Evolutionary conservation across 2,888 invertebrate genomes (phyloP).

Genomic region (Brenthis ino): DNA sequence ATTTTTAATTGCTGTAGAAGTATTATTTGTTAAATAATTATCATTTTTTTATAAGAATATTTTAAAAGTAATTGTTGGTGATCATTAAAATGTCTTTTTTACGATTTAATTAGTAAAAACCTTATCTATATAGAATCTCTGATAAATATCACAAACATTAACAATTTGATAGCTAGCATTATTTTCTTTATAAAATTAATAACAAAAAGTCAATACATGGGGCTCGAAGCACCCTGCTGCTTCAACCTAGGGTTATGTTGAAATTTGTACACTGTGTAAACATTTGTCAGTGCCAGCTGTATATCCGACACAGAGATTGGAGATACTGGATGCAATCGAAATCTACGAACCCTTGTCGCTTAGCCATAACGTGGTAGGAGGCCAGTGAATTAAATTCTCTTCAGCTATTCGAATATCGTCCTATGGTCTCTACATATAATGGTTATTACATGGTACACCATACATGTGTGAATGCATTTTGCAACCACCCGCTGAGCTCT

Average conservation of each 20-base stretch:
- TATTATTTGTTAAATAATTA: too few relatives aligned
- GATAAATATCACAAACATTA: too few relatives aligned
- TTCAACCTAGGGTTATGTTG: slow-evolving; percentile 56
- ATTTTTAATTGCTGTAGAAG: too few relatives aligned
- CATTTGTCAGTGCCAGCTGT: slow-evolving; percentile 73
- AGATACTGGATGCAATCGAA: slow-evolving; percentile 78
- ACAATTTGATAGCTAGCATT: slow-evolving; percentile 17
- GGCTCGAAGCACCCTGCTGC: slow-evolving; percentile 44
- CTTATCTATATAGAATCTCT: too few relatives aligned
- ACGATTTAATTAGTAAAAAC: too few relatives aligned
- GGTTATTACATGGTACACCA: slow-evolving; percentile 48
- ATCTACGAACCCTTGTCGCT: slow-evolving; percentile 78
- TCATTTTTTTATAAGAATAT: neutral
- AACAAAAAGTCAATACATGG: slow-evolving; percentile 34
- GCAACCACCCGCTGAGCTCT: slow-evolving; percentile 77
- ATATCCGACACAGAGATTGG: slow-evolving; percentile 54
- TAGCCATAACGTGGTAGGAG: slow-evolving; percentile 78
- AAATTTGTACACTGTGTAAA: slow-evolving; percentile 74
- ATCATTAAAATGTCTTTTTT: neutral
- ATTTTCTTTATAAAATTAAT: slow-evolving; percentile 42
- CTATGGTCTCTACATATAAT: slow-evolving; percentile 50
- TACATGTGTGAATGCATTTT: slow-evolving; percentile 64
- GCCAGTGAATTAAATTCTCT: slow-evolving; percentile 72
- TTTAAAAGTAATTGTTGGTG: neutral
- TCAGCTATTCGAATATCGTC: slow-evolving; percentile 49